Conservation (phyloP, 1,140 invertebrate species). For the Drosophila equinoxialis region DNA sequence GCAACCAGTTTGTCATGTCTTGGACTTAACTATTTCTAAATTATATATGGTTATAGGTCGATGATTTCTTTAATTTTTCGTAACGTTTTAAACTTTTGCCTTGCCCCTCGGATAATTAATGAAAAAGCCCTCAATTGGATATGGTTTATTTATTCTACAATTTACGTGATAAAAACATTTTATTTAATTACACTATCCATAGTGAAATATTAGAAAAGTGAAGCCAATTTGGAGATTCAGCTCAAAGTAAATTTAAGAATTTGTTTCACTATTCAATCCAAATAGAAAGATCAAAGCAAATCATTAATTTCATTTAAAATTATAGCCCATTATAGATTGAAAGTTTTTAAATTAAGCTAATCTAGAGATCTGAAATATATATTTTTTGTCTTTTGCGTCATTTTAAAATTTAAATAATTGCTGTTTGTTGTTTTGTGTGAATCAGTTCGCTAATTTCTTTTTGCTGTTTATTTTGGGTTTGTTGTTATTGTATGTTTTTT, state of each 20-base stretch:
- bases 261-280: neutral
- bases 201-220: neutral
- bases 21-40: too few species aligned
- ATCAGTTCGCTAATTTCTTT: conserved; percentile 39
- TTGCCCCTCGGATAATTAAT: neutral
- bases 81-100: too few species aligned
- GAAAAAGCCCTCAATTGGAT: neutral
- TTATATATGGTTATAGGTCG: too few species aligned
- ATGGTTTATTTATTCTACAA: neutral
- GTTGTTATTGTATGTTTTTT: conserved; percentile 36
- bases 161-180: neutral
- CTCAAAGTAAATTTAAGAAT: neutral
- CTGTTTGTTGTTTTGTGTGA: conserved; percentile 20
- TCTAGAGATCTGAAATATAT: neutral
- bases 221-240: neutral
- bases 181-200: neutral
- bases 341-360: neutral
- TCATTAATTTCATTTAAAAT: neutral
- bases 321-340: neutral
- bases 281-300: neutral
- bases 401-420: conserved; percentile 34
- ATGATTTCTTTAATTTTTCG: too few species aligned
- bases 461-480: conserved; percentile 24
- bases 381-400: conserved; percentile 34
- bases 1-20: too few species aligned